Conservation (phyloP, 2,797 vertebrate species). For the Alfaro cultratus region DNA sequence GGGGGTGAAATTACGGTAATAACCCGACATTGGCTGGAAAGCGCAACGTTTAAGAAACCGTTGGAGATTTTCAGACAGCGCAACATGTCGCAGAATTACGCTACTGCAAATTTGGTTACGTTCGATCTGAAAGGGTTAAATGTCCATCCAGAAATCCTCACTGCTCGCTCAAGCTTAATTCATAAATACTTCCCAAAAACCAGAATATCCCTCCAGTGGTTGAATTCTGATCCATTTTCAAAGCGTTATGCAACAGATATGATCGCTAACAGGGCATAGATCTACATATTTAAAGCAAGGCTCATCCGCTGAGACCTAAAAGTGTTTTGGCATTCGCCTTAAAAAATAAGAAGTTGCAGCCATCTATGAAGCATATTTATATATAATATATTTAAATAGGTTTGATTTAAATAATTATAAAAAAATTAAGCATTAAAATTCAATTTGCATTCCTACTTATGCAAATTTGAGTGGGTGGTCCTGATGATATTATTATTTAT, state of each 20-base stretch:
- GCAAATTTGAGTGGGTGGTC: not conserved
- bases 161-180: not conserved
- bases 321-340: too few species aligned
- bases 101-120: accelerated
- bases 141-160: not conserved
- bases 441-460: not conserved
- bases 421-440: not conserved
- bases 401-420: not conserved
- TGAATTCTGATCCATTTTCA: not conserved
- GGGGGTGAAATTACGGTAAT: too few species aligned
- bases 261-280: not conserved
- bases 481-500: not conserved
- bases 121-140: not conserved
- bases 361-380: not conserved
- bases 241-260: not conserved
- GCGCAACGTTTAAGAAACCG: too few species aligned
- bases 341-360: not conserved
- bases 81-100: too few species aligned
- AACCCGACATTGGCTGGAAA: too few species aligned
- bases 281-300: not conserved
- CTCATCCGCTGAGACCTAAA: not conserved
- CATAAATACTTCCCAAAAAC: conserved; percentile 3
- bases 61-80: too few species aligned
- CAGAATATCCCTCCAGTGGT: not conserved
- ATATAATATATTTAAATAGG: not conserved